Evolutionary conservation across 2,113 vertebrate genomes (phyloP).

Genomic region (Taurulus bubalis): DNA sequence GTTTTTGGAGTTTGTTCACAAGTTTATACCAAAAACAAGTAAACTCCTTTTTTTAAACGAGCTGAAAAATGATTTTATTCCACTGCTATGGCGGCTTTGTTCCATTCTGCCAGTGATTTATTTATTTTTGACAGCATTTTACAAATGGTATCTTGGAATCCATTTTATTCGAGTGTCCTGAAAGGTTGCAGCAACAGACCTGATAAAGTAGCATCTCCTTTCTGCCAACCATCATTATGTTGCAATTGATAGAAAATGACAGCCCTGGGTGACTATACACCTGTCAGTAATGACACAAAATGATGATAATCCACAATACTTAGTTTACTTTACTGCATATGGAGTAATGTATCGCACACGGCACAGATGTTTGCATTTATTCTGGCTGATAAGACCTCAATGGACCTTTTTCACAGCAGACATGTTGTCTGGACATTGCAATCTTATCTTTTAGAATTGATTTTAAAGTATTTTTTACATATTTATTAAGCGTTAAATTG

Average conservation of each 20-base stretch:
- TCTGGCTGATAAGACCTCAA: neutral
- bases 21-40: neutral
- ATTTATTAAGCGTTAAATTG: neutral
- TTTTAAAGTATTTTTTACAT: neutral
- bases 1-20: neutral
- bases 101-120: neutral
- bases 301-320: neutral
- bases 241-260: neutral
- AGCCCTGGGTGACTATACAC: neutral
- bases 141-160: slow-evolving; percentile 2
- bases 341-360: neutral
- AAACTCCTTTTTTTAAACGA: neutral
- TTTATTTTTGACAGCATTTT: neutral
- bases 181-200: neutral
- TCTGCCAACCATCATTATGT: neutral
- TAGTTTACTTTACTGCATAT: neutral
- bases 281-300: slow-evolving; percentile 6
- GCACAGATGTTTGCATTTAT: neutral
- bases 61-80: neutral
- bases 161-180: neutral
- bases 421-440: neutral
- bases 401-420: neutral
- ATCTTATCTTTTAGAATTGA: neutral
- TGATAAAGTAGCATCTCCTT: neutral
- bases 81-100: neutral